Conservation (phyloP, 2,888 invertebrate genomes). For the Stenodema calcarata region DNA sequence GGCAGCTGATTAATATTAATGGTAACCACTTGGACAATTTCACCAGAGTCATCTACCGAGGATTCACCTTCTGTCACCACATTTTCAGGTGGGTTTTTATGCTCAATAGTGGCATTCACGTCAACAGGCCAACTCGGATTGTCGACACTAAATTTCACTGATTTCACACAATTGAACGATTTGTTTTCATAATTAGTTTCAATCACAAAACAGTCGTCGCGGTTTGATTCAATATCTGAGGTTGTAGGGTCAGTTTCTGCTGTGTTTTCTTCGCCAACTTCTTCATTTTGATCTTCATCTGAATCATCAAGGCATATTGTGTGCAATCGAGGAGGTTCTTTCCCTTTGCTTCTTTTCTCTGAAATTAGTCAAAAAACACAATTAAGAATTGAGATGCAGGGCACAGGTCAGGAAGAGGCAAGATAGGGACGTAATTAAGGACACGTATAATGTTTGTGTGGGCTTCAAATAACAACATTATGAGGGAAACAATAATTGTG, state of each 20-base stretch:
- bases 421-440: no score
- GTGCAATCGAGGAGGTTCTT: neutral
- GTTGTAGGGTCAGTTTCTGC: neutral
- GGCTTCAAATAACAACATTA: no score
- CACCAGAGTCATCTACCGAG: neutral
- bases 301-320: neutral
- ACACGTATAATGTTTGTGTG: no score
- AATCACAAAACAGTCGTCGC: constrained; percentile 43
- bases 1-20: neutral
- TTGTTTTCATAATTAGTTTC: constrained; percentile 45
- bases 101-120: constrained; percentile 49
- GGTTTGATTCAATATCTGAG: neutral
- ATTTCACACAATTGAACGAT: constrained; percentile 36
- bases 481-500: no score
- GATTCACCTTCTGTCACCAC: neutral
- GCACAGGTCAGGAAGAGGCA: no score
- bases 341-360: neutral
- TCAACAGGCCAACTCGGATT: constrained; percentile 47
- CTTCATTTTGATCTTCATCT: neutral
- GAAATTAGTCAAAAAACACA: neutral
- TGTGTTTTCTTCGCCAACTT: neutral
- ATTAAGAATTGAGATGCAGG: no score
- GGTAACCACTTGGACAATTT: neutral
- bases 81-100: neutral
- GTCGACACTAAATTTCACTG: constrained; percentile 36